Evolutionary conservation across 2,888 invertebrate species (phyloP).

Genomic region (Harmothoe impar): DNA sequence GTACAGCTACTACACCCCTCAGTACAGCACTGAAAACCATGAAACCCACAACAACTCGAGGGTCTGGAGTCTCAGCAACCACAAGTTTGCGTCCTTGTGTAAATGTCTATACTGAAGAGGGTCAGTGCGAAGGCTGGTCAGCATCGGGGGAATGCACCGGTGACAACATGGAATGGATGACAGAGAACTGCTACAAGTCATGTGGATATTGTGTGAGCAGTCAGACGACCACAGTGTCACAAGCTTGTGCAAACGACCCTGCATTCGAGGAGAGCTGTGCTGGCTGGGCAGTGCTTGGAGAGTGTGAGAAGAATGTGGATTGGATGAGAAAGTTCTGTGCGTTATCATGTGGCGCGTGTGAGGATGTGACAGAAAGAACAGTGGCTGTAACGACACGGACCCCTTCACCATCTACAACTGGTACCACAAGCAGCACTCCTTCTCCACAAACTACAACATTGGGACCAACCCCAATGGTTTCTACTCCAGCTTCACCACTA

Average conservation of each 20-base stretch:
- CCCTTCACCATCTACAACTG: neutral
- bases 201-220: neutral
- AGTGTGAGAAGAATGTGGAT: neutral
- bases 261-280: neutral
- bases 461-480: neutral
- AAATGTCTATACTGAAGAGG: neutral
- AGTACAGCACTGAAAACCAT: no score
- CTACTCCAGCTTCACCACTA: neutral
- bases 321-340: neutral
- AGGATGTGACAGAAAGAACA: neutral
- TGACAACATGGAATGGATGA: slow-evolving; percentile 51
- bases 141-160: neutral
- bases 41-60: no score
- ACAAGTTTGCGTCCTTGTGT: no score
- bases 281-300: neutral
- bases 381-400: neutral
- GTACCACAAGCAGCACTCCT: neutral
- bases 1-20: no score
- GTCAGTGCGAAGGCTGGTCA: neutral
- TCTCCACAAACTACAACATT: neutral
- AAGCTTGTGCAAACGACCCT: no score
- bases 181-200: neutral
- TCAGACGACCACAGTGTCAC: no score
- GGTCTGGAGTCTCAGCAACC: no score
- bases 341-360: neutral